phyloP scores from a whole-genome alignment of 2,888 invertebrate genomes.

The Cepaea hortensis region DNA sequence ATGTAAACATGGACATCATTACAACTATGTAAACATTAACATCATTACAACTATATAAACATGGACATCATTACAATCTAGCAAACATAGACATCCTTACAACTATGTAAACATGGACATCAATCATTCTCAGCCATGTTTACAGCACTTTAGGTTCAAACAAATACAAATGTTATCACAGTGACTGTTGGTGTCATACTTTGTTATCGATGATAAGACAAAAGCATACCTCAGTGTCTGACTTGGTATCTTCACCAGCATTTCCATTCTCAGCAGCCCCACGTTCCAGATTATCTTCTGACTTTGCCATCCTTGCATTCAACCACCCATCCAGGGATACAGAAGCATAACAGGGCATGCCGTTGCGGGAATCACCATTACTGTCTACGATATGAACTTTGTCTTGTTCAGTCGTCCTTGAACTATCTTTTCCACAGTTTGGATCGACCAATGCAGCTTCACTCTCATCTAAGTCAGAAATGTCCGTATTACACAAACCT shows the following conservation, averaged over 20 bases:
- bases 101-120: too few relatives aligned
- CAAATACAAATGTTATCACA: too few relatives aligned
- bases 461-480: too few relatives aligned
- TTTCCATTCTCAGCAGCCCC: constrained; percentile 9
- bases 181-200: too few relatives aligned
- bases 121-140: too few relatives aligned
- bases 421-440: not conserved
- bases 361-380: too few relatives aligned
- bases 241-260: constrained; percentile 15
- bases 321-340: constrained; percentile 13
- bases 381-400: not conserved
- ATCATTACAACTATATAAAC: too few relatives aligned
- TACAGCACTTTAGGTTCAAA: too few relatives aligned
- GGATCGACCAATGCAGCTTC: not conserved
- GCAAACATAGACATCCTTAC: too few relatives aligned
- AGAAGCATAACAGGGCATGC: not conserved
- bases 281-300: not conserved
- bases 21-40: too few relatives aligned
- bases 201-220: not conserved
- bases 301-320: not conserved
- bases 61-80: too few relatives aligned
- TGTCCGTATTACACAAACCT: not conserved
- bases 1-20: too few relatives aligned
- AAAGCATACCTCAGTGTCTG: constrained; percentile 33
- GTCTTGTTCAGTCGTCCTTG: not conserved